Conservation (phyloP, 2,888 invertebrate genomes). For the Ennomos fuscantarius region DNA sequence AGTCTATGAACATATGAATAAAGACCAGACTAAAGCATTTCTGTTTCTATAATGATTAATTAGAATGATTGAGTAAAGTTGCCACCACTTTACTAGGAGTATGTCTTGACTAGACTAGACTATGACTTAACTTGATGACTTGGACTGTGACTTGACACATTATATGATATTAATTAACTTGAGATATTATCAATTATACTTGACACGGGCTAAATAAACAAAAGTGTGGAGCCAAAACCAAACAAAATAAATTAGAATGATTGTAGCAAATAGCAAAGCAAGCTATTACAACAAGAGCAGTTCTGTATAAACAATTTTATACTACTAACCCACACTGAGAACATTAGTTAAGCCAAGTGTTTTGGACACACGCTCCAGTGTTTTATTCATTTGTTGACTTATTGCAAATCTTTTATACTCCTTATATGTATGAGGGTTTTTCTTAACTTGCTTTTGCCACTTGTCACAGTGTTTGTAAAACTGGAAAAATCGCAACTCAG, state of each 20-base stretch:
- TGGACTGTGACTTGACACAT: no score
- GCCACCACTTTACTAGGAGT: no score
- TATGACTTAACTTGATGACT: no score
- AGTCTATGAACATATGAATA: no score
- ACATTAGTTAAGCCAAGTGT: slow-evolving; percentile 84
- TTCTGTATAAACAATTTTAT: slow-evolving; percentile 23
- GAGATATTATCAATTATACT: no score
- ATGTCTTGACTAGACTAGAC: no score
- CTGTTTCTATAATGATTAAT: no score
- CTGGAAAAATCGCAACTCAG: slow-evolving; percentile 82
- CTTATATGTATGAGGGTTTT: slow-evolving; percentile 86
- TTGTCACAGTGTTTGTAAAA: slow-evolving; percentile 91
- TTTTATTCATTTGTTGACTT: slow-evolving; percentile 83
- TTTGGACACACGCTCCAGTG: slow-evolving; percentile 85
- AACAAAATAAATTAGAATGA: background rate
- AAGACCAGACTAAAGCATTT: no score
- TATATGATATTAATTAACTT: no score
- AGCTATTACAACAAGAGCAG: slow-evolving; percentile 43
- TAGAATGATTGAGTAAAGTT: slow-evolving; percentile 32
- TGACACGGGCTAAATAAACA: no score
- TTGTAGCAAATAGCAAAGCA: slow-evolving; percentile 66
- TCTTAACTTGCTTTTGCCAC: slow-evolving; percentile 89
- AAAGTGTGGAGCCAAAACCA: no score
- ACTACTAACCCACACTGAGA: slow-evolving; percentile 80
- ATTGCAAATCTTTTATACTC: slow-evolving; percentile 84